Conservation (phyloP, 2,888 invertebrate species). For the Eudasyphora cyanicolor region DNA sequence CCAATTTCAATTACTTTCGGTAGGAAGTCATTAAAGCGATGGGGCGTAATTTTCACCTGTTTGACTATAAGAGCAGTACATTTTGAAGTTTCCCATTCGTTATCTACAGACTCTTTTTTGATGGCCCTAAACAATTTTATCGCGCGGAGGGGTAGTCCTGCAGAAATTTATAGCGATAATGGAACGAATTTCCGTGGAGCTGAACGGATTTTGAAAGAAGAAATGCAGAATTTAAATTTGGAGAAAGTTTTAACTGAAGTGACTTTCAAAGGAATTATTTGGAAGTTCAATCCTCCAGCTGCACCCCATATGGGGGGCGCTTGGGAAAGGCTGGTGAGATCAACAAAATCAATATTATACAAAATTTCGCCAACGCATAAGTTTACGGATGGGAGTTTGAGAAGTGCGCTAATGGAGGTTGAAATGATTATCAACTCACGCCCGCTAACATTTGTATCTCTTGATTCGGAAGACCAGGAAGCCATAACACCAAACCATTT, state of each 20-base stretch:
- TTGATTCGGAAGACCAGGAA: conserved; percentile 42
- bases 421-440: conserved; percentile 35
- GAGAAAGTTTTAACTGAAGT: not conserved
- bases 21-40: no score
- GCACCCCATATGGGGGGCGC: no score
- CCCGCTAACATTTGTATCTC: conserved; percentile 29
- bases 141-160: conserved; percentile 55
- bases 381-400: conserved; percentile 32
- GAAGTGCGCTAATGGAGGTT: conserved; percentile 29
- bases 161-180: conserved; percentile 60
- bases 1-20: no score
- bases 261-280: no score
- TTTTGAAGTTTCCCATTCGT: no score
- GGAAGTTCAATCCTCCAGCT: no score
- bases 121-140: conserved; percentile 56
- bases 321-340: no score
- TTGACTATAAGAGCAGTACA: no score
- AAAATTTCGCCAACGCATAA: no score
- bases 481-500: conserved; percentile 46
- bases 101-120: no score
- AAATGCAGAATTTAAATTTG: conserved; percentile 25
- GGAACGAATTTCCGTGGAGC: conserved; percentile 58
- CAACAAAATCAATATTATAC: no score
- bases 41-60: no score
- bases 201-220: conserved; percentile 29